Percentiles rank a stretch among this genome's conserved stretches.
Evolutionary conservation across 2,888 invertebrate genomes (phyloP).

Genomic region (Trissolcus brochymenae): DNA sequence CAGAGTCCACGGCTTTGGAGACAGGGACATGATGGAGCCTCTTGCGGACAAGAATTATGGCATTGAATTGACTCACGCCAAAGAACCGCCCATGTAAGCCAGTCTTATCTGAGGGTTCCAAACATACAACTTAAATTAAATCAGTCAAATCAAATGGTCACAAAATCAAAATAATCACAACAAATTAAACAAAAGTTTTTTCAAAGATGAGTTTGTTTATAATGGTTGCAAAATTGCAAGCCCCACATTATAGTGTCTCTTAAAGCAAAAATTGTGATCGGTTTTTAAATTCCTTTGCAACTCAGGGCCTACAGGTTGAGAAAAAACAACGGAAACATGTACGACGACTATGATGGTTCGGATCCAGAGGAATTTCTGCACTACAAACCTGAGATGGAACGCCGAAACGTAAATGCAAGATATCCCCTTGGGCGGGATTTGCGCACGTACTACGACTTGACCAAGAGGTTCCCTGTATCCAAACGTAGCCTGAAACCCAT

Average conservation of each 20-base stretch:
- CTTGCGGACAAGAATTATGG: conserved; percentile 9
- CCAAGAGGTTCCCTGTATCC: conserved; percentile 69
- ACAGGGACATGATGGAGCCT: conserved; percentile 61
- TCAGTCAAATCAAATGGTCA: no score
- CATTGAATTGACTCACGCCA: not conserved
- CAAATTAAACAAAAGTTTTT: no score
- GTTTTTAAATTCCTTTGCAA: conserved; percentile 4
- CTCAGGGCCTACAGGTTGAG: conserved; percentile 8
- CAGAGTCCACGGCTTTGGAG: no score
- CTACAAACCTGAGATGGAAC: conserved; percentile 57
- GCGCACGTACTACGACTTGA: conserved; percentile 61
- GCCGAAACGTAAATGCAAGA: conserved; percentile 69
- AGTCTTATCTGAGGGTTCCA: no score
- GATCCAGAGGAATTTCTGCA: conserved; percentile 60
- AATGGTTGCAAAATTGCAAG: no score
- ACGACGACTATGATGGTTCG: conserved; percentile 57
- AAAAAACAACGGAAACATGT: conserved; percentile 48
- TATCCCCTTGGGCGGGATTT: conserved; percentile 68
- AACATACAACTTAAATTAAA: no score
- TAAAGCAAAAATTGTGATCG: no score
- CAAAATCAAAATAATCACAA: no score
- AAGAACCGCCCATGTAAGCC: no score
- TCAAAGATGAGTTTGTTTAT: no score
- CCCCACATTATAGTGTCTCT: no score
- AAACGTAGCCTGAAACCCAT: conserved; percentile 71